A percentile compares a stretch with the other conserved stretches of the same genome.
phyloP scores from a whole-genome alignment of 2,113 vertebrate genomes.

The Oncorhynchus masou region DNA sequence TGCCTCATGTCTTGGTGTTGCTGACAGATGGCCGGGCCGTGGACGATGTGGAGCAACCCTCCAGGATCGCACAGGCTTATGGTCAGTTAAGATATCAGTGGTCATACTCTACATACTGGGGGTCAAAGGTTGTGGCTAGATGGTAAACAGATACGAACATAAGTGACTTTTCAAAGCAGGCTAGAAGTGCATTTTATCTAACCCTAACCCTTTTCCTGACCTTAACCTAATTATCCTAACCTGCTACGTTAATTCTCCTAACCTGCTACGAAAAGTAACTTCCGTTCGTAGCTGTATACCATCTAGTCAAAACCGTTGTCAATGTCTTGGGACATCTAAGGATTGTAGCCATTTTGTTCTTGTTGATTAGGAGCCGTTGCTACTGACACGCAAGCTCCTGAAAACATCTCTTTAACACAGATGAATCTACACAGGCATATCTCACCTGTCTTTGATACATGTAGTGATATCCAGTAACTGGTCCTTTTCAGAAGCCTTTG shows the following conservation, averaged over 20 bases:
- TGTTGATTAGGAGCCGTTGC: neutral
- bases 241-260: too few relatives aligned
- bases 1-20: conserved; percentile 78
- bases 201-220: too few relatives aligned
- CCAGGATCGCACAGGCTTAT: conserved; percentile 77
- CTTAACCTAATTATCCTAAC: too few relatives aligned
- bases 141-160: too few relatives aligned
- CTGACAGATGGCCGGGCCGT: conserved; percentile 87
- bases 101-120: neutral
- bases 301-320: neutral
- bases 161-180: too few relatives aligned
- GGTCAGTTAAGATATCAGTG: conserved; percentile 62
- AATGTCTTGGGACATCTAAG: neutral
- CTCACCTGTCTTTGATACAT: neutral
- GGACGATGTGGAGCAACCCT: conserved; percentile 80
- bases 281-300: neutral
- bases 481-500: too few relatives aligned
- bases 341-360: neutral
- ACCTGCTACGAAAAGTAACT: too few relatives aligned
- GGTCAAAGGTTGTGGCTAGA: neutral
- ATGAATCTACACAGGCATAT: neutral
- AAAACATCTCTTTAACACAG: neutral
- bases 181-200: too few relatives aligned
- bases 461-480: too few relatives aligned
- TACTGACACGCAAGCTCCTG: neutral